A percentile compares a stretch with the other conserved stretches of the same genome.
Evolutionary conservation across 2,797 vertebrate species (phyloP).

Genomic region (Betta splendens): DNA sequence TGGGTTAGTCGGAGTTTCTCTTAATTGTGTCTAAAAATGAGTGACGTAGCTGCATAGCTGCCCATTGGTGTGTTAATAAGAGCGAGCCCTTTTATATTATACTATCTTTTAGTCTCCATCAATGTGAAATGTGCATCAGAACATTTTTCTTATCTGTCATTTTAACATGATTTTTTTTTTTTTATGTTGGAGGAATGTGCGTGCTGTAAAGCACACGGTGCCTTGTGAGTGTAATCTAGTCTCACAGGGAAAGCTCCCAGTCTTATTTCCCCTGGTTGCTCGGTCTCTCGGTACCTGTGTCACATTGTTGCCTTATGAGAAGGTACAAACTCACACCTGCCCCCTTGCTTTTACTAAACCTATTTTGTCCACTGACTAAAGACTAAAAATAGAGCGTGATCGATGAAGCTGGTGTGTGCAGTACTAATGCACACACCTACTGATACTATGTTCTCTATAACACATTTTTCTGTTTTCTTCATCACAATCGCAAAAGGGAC

Average conservation of each 20-base stretch:
- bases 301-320: slow-evolving; percentile 32
- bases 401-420: slow-evolving; percentile 51
- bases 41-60: not conserved
- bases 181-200: no score
- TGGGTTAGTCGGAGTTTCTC: not conserved
- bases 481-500: slow-evolving; percentile 2
- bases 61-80: not conserved
- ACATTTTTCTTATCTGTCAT: not conserved
- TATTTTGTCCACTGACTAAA: slow-evolving; percentile 37
- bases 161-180: slow-evolving; percentile 2
- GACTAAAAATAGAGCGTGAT: slow-evolving; percentile 54
- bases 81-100: not conserved
- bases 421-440: slow-evolving; percentile 3
- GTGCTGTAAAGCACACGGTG: no score
- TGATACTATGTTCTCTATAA: slow-evolving; percentile 15
- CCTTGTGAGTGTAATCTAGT: not conserved
- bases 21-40: not conserved
- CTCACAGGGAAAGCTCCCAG: not conserved
- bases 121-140: not conserved
- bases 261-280: slow-evolving; percentile 25
- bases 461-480: not conserved
- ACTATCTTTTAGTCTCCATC: not conserved
- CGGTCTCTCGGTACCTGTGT: slow-evolving; percentile 12
- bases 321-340: slow-evolving; percentile 61
- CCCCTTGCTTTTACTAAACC: slow-evolving; percentile 21